phyloP scores from a whole-genome alignment of 2,113 vertebrate species.

The Accipiter cooperii region DNA sequence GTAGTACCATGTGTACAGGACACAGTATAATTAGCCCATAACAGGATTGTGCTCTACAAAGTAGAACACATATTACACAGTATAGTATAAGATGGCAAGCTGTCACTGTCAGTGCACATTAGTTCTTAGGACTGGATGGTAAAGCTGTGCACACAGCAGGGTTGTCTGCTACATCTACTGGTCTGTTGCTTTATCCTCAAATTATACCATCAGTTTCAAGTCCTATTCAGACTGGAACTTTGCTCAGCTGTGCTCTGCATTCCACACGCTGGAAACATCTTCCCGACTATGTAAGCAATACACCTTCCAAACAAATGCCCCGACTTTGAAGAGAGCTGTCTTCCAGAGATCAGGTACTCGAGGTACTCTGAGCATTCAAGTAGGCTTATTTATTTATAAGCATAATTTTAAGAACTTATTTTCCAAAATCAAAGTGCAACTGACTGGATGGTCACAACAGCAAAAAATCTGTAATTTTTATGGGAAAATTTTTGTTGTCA shows the following conservation, averaged over 20 bases:
- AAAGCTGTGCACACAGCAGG: neutral
- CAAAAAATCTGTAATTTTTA: neutral
- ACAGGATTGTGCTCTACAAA: neutral
- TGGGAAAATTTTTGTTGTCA: neutral
- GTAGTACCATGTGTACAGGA: neutral
- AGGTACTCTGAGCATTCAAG: neutral
- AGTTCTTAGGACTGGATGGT: neutral
- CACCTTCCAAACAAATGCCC: neutral
- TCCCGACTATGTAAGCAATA: neutral
- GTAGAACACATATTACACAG: neutral
- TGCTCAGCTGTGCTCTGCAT: neutral
- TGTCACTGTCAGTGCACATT: neutral
- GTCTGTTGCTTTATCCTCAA: neutral
- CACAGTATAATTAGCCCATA: neutral
- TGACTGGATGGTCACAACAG: neutral
- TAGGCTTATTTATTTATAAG: neutral
- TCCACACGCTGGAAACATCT: neutral
- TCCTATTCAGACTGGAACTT: neutral
- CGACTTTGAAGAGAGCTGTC: neutral
- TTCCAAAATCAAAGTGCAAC: neutral
- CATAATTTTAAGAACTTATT: neutral
- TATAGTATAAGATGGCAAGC: neutral
- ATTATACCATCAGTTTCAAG: neutral
- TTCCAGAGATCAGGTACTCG: neutral
- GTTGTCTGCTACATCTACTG: neutral